Conservation (phyloP, 2,888 invertebrate species). For the Hypercompe scribonia region DNA sequence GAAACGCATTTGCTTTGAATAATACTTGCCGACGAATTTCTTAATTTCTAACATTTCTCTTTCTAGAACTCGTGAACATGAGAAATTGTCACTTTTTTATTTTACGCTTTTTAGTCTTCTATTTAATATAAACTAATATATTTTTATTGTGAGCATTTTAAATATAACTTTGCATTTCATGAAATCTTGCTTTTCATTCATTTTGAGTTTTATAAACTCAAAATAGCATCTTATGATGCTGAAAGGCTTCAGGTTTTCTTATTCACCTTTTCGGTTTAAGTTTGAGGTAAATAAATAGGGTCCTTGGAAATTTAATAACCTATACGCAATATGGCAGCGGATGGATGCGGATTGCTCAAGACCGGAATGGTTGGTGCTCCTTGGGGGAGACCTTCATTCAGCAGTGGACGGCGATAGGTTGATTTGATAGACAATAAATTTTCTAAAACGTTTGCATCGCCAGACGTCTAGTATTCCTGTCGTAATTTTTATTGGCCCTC, state of each 20-base stretch:
- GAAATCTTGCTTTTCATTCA: background rate
- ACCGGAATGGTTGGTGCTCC: too few relatives aligned
- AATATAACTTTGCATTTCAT: background rate
- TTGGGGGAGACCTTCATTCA: too few relatives aligned
- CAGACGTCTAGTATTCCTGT: too few relatives aligned
- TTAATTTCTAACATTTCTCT: background rate
- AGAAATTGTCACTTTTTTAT: background rate
- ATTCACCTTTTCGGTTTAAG: background rate
- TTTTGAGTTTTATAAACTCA: background rate
- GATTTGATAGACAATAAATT: too few relatives aligned
- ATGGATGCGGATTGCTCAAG: too few relatives aligned
- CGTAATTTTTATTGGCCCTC: too few relatives aligned
- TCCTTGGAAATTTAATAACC: too few relatives aligned
- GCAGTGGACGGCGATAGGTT: too few relatives aligned
- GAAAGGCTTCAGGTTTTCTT: background rate
- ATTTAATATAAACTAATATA: background rate
- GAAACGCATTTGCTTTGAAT: background rate
- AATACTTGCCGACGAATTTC: background rate
- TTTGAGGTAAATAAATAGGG: background rate
- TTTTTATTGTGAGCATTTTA: background rate
- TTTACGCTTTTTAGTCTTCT: background rate
- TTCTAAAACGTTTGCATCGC: background rate
- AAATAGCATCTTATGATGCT: too few relatives aligned
- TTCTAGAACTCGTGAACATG: background rate
- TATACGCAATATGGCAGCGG: too few relatives aligned